Conservation (phyloP, 35 echinoderm and acorn worm species). For the Lytechinus variegatus region DNA sequence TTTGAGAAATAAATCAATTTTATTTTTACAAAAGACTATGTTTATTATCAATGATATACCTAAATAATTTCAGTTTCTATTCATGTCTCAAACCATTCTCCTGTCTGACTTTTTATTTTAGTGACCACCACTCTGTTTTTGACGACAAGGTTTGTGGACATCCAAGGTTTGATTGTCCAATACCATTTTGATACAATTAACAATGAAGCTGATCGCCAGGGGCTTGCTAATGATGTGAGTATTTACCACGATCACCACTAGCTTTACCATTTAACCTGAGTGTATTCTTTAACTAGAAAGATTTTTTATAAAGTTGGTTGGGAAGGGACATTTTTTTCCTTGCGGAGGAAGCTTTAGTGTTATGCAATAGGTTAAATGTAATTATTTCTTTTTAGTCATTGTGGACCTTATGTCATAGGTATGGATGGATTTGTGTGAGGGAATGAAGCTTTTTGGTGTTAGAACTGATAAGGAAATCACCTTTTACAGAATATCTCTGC, state of each 20-base stretch:
- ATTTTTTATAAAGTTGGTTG: too few relatives aligned
- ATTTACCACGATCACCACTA: background rate
- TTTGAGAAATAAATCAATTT: too few relatives aligned
- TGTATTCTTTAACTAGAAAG: too few relatives aligned
- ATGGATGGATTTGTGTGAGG: background rate
- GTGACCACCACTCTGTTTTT: slow-evolving; percentile 16
- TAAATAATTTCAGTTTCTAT: background rate
- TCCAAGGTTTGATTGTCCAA: slow-evolving; percentile 23
- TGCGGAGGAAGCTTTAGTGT: too few relatives aligned
- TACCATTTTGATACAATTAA: background rate
- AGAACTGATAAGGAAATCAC: background rate
- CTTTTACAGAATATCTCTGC: background rate
- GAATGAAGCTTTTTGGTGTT: background rate
- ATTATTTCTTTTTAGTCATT: too few relatives aligned
- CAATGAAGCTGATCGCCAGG: background rate
- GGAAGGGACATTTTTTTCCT: too few relatives aligned
- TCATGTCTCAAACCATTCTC: background rate
- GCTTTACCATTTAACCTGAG: too few relatives aligned
- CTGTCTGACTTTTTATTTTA: background rate
- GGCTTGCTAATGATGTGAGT: slow-evolving; percentile 44
- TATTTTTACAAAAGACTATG: too few relatives aligned
- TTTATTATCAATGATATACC: background rate
- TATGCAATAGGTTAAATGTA: too few relatives aligned
- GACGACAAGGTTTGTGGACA: background rate
- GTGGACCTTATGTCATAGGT: too few relatives aligned